Percentiles rank a stretch among this genome's conserved stretches.
Evolutionary conservation across 2,113 vertebrate genomes (phyloP).

Genomic region (Haliaeetus leucogaster): DNA sequence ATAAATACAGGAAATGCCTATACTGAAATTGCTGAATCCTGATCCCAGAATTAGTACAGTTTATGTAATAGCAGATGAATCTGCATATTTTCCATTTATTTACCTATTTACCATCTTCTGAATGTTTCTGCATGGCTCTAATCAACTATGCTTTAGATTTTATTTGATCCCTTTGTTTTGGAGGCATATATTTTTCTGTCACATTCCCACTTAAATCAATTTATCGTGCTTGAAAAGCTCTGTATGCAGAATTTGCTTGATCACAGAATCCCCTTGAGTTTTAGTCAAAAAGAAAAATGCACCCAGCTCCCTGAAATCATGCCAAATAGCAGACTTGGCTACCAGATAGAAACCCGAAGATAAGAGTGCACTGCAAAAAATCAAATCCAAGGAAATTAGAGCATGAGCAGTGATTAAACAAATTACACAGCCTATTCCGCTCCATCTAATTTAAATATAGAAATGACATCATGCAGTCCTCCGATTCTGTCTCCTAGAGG

Average conservation of each 20-base stretch:
- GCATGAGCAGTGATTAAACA: conserved; percentile 43
- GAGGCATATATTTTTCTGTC: background rate
- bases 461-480: conserved; percentile 32
- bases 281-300: conserved; percentile 21
- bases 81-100: background rate
- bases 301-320: conserved; percentile 20
- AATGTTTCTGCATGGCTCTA: background rate
- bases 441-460: conserved; percentile 59
- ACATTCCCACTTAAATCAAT: conserved; percentile 14
- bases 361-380: conserved; percentile 41
- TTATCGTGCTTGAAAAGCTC: background rate
- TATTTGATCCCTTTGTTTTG: background rate
- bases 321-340: conserved; percentile 32
- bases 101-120: background rate
- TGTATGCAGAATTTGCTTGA: background rate
- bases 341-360: conserved; percentile 31
- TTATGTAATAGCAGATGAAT: conserved; percentile 17
- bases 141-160: background rate
- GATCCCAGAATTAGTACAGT: conserved; percentile 6
- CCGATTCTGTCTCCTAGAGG: conserved; percentile 25
- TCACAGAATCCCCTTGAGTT: conserved; percentile 1
- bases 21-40: conserved; percentile 33
- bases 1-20: conserved; percentile 35
- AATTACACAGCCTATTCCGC: conserved; percentile 48
- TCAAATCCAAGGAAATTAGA: conserved; percentile 57